A percentile compares a stretch with the other conserved stretches of the same genome.
phyloP scores from a whole-genome alignment of 30 jellyfish, hydroid and myxozoan species.

The Clytia hemisphaerica region DNA sequence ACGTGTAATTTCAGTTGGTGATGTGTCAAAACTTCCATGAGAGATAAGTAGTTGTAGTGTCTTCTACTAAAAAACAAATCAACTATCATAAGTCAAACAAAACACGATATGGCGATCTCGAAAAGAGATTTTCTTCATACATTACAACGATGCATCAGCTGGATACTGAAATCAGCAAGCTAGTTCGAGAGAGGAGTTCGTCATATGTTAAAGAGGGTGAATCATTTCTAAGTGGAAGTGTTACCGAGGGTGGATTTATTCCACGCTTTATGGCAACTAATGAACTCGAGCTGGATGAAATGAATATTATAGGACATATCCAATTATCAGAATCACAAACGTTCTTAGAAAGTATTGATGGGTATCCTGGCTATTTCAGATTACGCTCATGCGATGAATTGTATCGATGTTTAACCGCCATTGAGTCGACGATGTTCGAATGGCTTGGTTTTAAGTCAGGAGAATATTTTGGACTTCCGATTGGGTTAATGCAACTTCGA shows the following conservation, averaged over 20 bases:
- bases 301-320: neutral
- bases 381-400: neutral
- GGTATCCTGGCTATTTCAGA: neutral
- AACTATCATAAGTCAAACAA: too few species aligned
- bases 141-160: neutral
- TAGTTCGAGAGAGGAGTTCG: neutral
- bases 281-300: neutral
- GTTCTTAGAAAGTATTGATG: neutral
- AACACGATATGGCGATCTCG: too few species aligned
- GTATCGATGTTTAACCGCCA: too few species aligned
- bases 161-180: neutral
- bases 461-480: too few species aligned
- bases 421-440: too few species aligned
- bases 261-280: neutral
- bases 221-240: neutral
- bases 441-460: too few species aligned
- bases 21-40: too few species aligned
- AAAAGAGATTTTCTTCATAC: neutral
- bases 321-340: neutral
- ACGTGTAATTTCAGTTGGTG: too few species aligned
- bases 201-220: neutral
- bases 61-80: too few species aligned
- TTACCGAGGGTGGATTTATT: neutral
- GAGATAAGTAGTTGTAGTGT: too few species aligned
- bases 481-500: too few species aligned